Conservation (phyloP, 37 sponge, comb jelly and placozoan species). For the Chondrosia reniformis region DNA sequence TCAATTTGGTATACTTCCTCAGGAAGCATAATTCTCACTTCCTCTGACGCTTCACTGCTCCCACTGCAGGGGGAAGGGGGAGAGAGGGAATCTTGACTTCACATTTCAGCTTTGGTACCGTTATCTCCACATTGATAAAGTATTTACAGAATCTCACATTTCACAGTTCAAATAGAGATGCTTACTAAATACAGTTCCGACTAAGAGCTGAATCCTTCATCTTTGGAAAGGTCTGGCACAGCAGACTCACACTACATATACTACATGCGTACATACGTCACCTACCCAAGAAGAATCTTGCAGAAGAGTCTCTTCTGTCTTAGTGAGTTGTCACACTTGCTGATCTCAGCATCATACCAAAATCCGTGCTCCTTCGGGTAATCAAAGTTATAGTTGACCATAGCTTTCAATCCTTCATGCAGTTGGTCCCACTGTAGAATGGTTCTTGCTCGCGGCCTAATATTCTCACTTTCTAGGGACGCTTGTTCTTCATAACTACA, state of each 20-base stretch:
- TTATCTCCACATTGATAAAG: no score
- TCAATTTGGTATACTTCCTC: conserved; percentile 72
- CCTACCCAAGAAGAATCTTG: conserved; percentile 15
- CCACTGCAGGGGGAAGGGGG: conserved; percentile 10
- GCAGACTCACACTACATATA: background rate
- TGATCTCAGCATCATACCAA: conserved; percentile 87
- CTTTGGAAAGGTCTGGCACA: no score
- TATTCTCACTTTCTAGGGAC: conserved; percentile 20
- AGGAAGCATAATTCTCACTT: conserved; percentile 46
- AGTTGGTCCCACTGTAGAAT: conserved; percentile 75
- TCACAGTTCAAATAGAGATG: no score
- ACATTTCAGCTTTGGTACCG: no score
- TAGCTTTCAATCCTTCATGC: conserved; percentile 42
- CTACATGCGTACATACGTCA: background rate
- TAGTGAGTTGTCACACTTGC: conserved; percentile 36
- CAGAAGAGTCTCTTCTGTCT: conserved; percentile 16
- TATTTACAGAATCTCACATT: no score
- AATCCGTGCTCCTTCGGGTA: conserved; percentile 72
- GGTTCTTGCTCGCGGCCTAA: conserved; percentile 69
- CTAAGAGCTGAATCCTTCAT: no score
- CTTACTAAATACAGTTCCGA: no score
- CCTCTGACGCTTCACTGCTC: conserved; percentile 41
- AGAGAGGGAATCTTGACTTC: no score
- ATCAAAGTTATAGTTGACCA: conserved; percentile 91
- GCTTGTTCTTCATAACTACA: conserved; percentile 58